Evolutionary conservation across 2,113 vertebrate species (phyloP).

Genomic region (Toxotes jaculatrix): DNA sequence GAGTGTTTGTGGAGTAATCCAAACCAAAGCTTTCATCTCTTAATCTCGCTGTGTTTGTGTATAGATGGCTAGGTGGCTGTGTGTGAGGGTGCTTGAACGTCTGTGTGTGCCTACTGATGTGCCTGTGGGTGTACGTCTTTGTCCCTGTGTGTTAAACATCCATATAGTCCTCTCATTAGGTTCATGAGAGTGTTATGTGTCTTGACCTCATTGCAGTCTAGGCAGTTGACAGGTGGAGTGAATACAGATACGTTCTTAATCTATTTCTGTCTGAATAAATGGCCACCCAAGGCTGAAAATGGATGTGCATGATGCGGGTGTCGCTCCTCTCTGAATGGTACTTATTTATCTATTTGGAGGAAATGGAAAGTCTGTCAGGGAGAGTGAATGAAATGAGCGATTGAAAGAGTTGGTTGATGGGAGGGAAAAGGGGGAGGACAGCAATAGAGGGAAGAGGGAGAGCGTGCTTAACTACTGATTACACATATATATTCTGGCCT

Average conservation of each 20-base stretch:
- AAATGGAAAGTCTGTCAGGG: conserved; percentile 68
- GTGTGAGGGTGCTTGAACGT: background rate
- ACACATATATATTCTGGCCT: conserved; percentile 44
- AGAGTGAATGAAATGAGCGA: conserved; percentile 61
- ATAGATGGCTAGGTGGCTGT: background rate
- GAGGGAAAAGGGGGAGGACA: conserved; percentile 37
- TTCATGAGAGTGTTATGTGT: background rate
- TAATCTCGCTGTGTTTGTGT: conserved; percentile 50
- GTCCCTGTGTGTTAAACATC: conserved; percentile 40
- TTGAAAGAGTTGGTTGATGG: conserved; percentile 53
- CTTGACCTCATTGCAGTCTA: conserved; percentile 53
- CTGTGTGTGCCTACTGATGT: background rate
- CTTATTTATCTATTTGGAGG: conserved; percentile 71
- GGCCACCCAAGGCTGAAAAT: conserved; percentile 47
- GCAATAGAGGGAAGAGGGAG: conserved; percentile 32
- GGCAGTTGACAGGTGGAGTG: conserved; percentile 49
- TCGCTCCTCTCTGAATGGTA: conserved; percentile 43
- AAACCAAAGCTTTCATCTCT: conserved; percentile 66
- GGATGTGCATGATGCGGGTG: conserved; percentile 27
- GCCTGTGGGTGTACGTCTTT: conserved; percentile 10
- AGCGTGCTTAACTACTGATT: conserved; percentile 55
- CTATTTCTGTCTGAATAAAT: conserved; percentile 60
- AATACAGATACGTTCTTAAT: conserved; percentile 68
- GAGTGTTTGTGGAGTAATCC: conserved; percentile 59
- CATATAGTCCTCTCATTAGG: conserved; percentile 20